Conservation (phyloP, 1,140 invertebrate genomes). For the Heliconius hewitsoni region DNA sequence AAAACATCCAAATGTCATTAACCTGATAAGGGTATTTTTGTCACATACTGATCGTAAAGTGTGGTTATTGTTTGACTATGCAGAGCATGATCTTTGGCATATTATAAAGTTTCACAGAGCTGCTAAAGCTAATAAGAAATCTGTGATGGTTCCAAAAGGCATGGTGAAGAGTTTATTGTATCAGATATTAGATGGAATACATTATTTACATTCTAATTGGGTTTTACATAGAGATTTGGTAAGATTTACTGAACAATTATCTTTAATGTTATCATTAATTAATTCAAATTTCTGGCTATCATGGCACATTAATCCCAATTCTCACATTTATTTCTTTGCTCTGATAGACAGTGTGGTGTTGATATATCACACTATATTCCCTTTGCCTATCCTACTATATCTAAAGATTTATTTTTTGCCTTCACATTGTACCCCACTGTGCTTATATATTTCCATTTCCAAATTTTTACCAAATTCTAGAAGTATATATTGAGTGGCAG, state of each 20-base stretch:
- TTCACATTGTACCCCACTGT: too few relatives aligned
- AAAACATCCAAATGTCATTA: conserved; percentile 99
- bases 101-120: conserved; percentile 99
- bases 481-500: too few relatives aligned
- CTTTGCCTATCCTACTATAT: too few relatives aligned
- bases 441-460: too few relatives aligned
- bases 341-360: too few relatives aligned
- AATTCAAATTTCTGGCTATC: neutral
- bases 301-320: too few relatives aligned
- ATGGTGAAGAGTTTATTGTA: conserved; percentile 99
- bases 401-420: too few relatives aligned
- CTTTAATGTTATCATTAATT: neutral
- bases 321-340: too few relatives aligned
- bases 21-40: conserved; percentile 97
- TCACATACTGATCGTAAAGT: conserved; percentile 98
- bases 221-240: conserved; percentile 98
- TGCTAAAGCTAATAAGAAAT: conserved; percentile 98
- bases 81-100: conserved; percentile 99
- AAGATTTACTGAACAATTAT: conserved; percentile 52
- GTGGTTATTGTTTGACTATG: conserved; percentile 99
- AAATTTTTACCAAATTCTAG: too few relatives aligned
- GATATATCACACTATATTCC: too few relatives aligned
- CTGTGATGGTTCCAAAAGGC: conserved; percentile 96
- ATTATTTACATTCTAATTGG: conserved; percentile 99
- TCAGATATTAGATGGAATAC: conserved; percentile 99